Conservation (phyloP, 2,797 vertebrate genomes). For the Sebastes steindachneri region DNA sequence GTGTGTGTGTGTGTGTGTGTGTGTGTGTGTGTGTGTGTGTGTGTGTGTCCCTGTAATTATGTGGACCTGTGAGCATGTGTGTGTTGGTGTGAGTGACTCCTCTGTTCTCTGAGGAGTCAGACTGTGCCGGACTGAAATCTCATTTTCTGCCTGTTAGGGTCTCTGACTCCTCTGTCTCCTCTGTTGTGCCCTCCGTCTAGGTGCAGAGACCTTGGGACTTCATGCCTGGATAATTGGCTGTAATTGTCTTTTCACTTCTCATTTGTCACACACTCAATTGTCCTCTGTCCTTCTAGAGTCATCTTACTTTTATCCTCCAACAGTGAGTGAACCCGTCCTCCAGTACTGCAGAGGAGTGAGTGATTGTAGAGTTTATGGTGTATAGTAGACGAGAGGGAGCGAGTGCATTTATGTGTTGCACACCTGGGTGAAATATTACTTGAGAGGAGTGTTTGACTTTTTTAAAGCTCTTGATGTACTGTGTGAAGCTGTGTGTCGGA, state of each 20-base stretch:
- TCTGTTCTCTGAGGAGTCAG: conserved; percentile 37
- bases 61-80: conserved; percentile 17
- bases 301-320: conserved; percentile 1
- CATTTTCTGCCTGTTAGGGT: conserved; percentile 96
- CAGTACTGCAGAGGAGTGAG: background rate
- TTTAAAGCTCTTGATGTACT: conserved; percentile 1
- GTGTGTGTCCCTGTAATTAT: conserved; percentile 5
- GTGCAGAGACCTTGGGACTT: conserved; percentile 82
- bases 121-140: conserved; percentile 92
- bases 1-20: background rate
- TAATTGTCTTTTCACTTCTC: conserved; percentile 97
- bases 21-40: background rate
- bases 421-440: background rate
- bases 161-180: conserved; percentile 76
- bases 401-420: background rate
- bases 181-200: conserved; percentile 71
- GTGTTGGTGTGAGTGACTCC: conserved; percentile 1
- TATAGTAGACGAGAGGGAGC: background rate
- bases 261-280: conserved; percentile 86
- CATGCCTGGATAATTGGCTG: conserved; percentile 92
- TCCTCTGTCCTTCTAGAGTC: conserved; percentile 47
- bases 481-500: background rate
- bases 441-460: background rate
- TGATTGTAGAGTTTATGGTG: background rate
- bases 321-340: background rate